Base-by-base conservation (phyloP, 2,113 vertebrate genomes). In the Ciconia maguari region DNA sequence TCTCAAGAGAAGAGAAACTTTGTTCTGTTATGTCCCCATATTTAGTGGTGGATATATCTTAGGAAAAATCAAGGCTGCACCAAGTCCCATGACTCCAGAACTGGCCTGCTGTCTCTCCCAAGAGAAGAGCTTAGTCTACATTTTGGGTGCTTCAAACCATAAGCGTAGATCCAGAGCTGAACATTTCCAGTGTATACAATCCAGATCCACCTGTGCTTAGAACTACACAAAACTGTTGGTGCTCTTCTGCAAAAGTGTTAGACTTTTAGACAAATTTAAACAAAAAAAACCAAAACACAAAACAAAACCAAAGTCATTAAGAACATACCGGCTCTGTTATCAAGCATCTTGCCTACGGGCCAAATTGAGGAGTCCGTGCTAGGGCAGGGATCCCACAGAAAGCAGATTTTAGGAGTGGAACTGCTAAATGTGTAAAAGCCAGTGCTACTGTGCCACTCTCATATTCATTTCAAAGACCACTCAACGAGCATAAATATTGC, bases 401-500 rank as follows among this genome's bases (percentile, higher is more conserved):
- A 83, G 21, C 57, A 70, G 49, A 77, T 58, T 60, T 89, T 61
- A 55, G 30, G 52, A 85, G 26, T 42, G 25, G 66, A 91, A 71
- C 77, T 72, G 49, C 68, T 89, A 62, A 64, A 52, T 57, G 61
- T 48, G 65, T 81, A 64, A 87, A 90, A 93, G 55, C 52, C 0
- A 0, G 34, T 85, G 70, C 72, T 87, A 27, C 74, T 49, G 69
- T 89, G 66, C 70, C 29, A 42, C 49, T 64, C 75, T 89, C 51
- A 36, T 77, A 87, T 62, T 93, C 70, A 42, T 94, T 96, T 96
- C 80, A 93, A 83, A 93, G 90, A 87, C 77, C 72, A 79, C 72
- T 95, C 94, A 90, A 52, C 2, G 6, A 91, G 90, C 72, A 85
- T 89, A 87, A 96, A 76, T 93, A 94, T 83, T 95, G 95, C 87